These are phyloP conservation scores for Emmelina monodactyla DNA, from an alignment of 2,888 invertebrate genomes.

Conservation along the genomic window DNA sequence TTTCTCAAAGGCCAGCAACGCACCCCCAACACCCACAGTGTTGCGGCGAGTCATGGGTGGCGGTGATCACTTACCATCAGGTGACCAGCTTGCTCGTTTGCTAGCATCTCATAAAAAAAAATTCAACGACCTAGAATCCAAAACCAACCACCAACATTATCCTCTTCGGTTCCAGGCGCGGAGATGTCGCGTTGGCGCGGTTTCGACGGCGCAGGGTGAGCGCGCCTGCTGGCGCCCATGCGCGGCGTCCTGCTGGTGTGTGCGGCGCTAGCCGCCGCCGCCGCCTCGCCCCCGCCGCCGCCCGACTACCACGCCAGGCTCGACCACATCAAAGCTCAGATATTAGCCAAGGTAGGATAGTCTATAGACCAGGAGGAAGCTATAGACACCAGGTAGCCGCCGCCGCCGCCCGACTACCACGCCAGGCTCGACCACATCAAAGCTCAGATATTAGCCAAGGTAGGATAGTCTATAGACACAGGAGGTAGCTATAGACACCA, in stretches of 20 bases:
- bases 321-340: conserved; percentile 43
- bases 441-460: conserved; percentile 44
- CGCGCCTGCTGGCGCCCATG: conserved; percentile 54
- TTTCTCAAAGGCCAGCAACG: no score
- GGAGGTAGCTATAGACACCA: no score
- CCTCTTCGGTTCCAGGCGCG: conserved; percentile 38
- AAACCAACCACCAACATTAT: no score
- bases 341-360: conserved; percentile 40
- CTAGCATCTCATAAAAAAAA: no score
- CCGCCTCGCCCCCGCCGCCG: conserved; percentile 41
- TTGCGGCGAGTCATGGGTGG: no score
- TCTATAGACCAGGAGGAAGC: no score
- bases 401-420: conserved; percentile 21
- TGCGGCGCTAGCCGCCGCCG: conserved; percentile 57
- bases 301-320: conserved; percentile 22
- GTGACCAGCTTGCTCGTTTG: no score
- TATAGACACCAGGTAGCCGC: no score
- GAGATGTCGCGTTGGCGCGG: conserved; percentile 53
- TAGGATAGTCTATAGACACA: no score
- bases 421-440: conserved; percentile 36
- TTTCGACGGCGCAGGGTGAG: conserved; percentile 57
- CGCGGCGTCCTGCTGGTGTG: conserved; percentile 57
- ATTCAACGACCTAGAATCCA: no score
- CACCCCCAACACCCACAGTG: no score
- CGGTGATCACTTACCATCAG: no score